Percentiles rank a stretch among this genome's conserved stretches.
Conservation (phyloP, 2,888 invertebrate species). For the Beris chalybata region DNA sequence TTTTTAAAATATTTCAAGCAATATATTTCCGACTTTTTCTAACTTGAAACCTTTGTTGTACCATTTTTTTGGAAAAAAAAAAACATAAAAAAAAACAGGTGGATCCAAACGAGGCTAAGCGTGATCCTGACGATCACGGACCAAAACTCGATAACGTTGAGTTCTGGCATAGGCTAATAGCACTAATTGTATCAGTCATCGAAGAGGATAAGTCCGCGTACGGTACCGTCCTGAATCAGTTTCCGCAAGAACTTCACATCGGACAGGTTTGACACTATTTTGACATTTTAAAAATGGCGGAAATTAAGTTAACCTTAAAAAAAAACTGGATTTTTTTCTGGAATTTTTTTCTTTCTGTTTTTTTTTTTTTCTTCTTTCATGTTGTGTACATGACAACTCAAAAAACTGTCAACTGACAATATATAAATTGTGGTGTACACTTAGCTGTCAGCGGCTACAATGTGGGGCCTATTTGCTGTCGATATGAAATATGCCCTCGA, state of each 20-base stretch:
- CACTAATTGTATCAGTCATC: conserved; percentile 95
- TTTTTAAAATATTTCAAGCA: too few relatives aligned
- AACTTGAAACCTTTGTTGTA: neutral
- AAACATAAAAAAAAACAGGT: conserved; percentile 58
- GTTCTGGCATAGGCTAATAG: conserved; percentile 98
- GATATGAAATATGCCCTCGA: conserved; percentile 98
- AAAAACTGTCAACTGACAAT: neutral
- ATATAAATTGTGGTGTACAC: neutral
- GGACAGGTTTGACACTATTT: conserved; percentile 68
- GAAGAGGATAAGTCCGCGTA: conserved; percentile 99
- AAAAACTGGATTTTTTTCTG: too few relatives aligned
- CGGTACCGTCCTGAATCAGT: conserved; percentile 96
- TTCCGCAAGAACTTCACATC: conserved; percentile 98
- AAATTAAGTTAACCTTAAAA: too few relatives aligned
- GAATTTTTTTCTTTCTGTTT: too few relatives aligned
- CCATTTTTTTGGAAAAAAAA: conserved; percentile 2
- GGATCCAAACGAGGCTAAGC: conserved; percentile 87
- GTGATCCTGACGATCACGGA: conserved; percentile 84
- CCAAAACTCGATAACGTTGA: conserved; percentile 88
- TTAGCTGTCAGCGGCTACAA: conserved; percentile 93
- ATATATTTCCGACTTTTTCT: neutral
- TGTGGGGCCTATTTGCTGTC: conserved; percentile 97
- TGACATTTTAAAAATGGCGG: neutral
- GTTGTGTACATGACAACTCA: too few relatives aligned
- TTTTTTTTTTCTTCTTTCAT: too few relatives aligned